Evolutionary conservation across 2,797 vertebrate species (phyloP).

Genomic region (Anableps anableps): DNA sequence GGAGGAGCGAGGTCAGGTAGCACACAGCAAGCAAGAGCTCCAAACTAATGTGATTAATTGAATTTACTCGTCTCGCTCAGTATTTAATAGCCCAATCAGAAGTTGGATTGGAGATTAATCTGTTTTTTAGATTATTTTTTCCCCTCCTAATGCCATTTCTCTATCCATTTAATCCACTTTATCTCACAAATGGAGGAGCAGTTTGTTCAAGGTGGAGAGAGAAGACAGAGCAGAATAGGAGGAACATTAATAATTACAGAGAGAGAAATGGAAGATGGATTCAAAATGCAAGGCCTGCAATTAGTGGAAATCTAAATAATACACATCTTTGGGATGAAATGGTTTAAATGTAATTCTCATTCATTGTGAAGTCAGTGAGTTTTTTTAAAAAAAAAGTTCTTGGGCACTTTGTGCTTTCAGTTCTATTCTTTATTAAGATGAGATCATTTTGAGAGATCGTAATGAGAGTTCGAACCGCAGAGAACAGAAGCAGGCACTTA

Average conservation of each 20-base stretch:
- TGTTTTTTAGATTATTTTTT: slow-evolving; percentile 23
- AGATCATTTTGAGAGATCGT: slow-evolving; percentile 26
- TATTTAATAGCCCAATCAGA: slow-evolving; percentile 56
- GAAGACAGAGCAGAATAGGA: slow-evolving; percentile 27
- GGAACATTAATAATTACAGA: slow-evolving; percentile 74
- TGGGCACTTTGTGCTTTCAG: slow-evolving; percentile 42
- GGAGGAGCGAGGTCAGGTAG: slow-evolving; percentile 69
- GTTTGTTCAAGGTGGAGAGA: slow-evolving; percentile 22
- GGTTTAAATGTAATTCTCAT: slow-evolving; percentile 49
- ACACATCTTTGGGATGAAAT: slow-evolving; percentile 62
- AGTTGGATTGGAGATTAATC: slow-evolving; percentile 51
- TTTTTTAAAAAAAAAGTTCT: slow-evolving; percentile 43
- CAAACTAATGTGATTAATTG: slow-evolving; percentile 54
- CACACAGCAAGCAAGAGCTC: slow-evolving; percentile 57
- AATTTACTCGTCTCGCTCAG: slow-evolving; percentile 50
- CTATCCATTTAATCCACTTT: slow-evolving; percentile 52
- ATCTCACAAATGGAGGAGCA: slow-evolving; percentile 38
- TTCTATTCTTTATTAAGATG: slow-evolving; percentile 38
- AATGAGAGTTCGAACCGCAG: slow-evolving; percentile 22
- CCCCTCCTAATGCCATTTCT: slow-evolving; percentile 33
- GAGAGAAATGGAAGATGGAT: slow-evolving; percentile 50
- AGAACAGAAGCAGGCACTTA: slow-evolving; percentile 18
- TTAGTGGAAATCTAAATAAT: slow-evolving; percentile 74
- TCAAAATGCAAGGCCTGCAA: slow-evolving; percentile 71
- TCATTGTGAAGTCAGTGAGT: slow-evolving; percentile 42